Evolutionary conservation across 2,888 invertebrate species (phyloP), one percentile per base, ranked within the genome.

Genomic region (Ganaspis brasiliensis): DNA sequence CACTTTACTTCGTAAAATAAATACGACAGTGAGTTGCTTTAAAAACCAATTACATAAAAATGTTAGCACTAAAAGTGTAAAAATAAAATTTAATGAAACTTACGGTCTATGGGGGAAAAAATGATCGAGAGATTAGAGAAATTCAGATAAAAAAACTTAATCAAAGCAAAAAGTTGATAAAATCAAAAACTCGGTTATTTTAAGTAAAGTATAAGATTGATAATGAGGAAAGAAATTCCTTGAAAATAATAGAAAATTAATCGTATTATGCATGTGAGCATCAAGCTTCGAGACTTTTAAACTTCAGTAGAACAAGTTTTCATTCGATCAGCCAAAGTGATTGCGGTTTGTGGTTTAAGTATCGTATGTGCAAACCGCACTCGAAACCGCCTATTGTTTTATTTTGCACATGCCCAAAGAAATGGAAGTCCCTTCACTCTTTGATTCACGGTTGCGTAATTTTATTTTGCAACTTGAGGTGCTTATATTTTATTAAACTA

Each of bases 301-400:
- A 40, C 16, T 45, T n/a, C 45, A 67, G 67, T 67, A 24, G 67
- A 67, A 67, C 67, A 67, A 67, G 67, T 67, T 67, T 67, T 67
- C 67, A 67, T 67, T 45, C 26, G 67, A 45, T 67, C 67, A 67
- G 67, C 67, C 67, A 67, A 67, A 67, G 67, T 67, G 26, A 67
- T 45, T 67, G 67, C 45, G 45, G 67, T 45, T 67, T 24, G 24
- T 10, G 45, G 67, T 49, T 26, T 67, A 24, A n/a, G n/a, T 9
- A 67, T 67, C 40, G 67, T 67, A 45, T 49, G 9, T 24, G 24
- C 21, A 24, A 67, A 67, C 45, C 67, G 67, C 45, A 24, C 21
- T 40, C 1, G 37, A 67, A 45, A 67, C 14, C 21, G 21, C 3
- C 45, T 26, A 49, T 16, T 45, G 26, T 67, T 49, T 67, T 45